These are phyloP conservation scores for Watsonalla cultraria DNA, from an alignment of 2,888 invertebrate genomes.

Conservation along the genomic window DNA sequence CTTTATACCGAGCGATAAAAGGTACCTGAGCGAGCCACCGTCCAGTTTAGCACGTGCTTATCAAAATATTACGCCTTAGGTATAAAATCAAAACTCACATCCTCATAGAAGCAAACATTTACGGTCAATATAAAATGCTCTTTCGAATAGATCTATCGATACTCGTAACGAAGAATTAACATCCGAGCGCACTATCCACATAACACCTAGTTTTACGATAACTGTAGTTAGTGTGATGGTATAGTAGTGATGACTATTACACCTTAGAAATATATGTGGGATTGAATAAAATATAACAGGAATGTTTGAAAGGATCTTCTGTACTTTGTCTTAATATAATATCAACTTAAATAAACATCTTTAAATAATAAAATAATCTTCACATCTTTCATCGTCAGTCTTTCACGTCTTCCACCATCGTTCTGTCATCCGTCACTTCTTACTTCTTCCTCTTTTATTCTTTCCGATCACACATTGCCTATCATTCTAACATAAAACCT, in stretches of 20 bases:
- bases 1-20: conserved; percentile 70
- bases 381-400: too few species aligned
- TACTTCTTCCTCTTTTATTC: too few species aligned
- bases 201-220: conserved; percentile 35
- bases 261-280: too few species aligned
- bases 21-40: conserved; percentile 50
- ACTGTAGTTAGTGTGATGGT: conserved; percentile 23
- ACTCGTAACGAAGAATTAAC: conserved; percentile 50
- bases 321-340: too few species aligned
- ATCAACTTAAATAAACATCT: too few species aligned
- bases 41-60: conserved; percentile 10
- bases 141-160: conserved; percentile 31
- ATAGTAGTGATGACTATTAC: conserved; percentile 19
- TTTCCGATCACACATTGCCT: too few species aligned
- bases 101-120: neutral
- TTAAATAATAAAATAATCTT: too few species aligned
- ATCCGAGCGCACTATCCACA: conserved; percentile 20
- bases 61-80: conserved; percentile 2
- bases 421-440: too few species aligned
- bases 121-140: conserved; percentile 12
- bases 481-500: too few species aligned
- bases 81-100: neutral
- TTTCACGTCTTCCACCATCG: too few species aligned
- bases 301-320: too few species aligned
- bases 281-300: too few species aligned